Conservation (phyloP, 2,797 vertebrate species). For the Valencia hispanica region DNA sequence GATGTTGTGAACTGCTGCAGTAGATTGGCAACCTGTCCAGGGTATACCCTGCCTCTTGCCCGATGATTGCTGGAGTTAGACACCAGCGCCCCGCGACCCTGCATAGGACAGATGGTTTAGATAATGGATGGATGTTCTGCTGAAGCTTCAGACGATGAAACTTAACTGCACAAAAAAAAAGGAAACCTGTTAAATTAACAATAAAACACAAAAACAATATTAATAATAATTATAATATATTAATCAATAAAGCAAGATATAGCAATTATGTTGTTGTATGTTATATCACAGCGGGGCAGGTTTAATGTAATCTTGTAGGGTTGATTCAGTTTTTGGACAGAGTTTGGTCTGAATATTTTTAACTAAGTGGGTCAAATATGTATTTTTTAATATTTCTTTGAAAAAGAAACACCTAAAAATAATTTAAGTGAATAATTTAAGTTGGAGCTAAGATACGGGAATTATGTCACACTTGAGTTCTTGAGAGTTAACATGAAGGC, state of each 20-base stretch:
- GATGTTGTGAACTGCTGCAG: conserved; percentile 7
- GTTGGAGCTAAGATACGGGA: background rate
- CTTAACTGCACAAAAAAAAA: conserved; percentile 26
- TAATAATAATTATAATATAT: no score
- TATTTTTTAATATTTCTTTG: background rate
- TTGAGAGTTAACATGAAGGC: no score
- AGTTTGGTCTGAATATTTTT: background rate
- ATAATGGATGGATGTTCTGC: no score
- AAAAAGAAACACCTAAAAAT: background rate
- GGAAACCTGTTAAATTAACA: background rate
- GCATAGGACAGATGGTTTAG: no score
- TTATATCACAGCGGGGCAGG: background rate
- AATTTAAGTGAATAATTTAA: background rate
- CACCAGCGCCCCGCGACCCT: no score
- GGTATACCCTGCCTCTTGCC: no score
- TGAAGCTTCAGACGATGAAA: conserved; percentile 30
- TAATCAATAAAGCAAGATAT: background rate
- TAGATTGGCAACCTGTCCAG: no score
- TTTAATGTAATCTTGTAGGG: background rate
- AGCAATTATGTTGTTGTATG: background rate
- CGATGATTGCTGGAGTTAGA: no score
- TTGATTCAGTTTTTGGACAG: background rate
- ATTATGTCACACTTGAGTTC: background rate
- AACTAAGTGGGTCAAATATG: background rate
- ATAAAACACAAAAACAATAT: no score